Percentiles rank a stretch among this genome's conserved stretches.
These are phyloP conservation scores for Cygnus atratus DNA, from an alignment of 2,113 vertebrate species.

Conservation along the genomic window DNA sequence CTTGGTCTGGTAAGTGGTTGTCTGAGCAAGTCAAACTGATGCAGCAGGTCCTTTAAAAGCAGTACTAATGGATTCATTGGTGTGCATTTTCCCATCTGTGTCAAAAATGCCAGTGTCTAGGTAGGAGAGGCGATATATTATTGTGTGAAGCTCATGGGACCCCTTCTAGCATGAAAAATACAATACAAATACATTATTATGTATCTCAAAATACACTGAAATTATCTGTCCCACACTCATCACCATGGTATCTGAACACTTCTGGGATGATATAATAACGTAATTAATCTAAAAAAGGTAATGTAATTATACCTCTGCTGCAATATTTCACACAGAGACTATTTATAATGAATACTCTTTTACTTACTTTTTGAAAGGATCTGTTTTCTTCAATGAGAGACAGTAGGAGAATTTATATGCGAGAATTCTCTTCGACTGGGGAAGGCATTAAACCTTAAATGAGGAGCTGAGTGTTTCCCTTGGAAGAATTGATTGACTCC, in stretches of 20 bases:
- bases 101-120: not conserved
- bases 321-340: conserved; percentile 14
- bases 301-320: conserved; percentile 42
- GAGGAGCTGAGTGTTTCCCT: not conserved
- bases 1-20: not conserved
- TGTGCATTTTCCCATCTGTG: not conserved
- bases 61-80: not conserved
- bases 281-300: conserved; percentile 40
- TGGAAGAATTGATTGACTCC: not conserved
- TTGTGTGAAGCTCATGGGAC: not conserved
- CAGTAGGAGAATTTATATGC: conserved; percentile 2
- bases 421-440: not conserved
- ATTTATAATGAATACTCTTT: not conserved
- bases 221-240: conserved; percentile 11
- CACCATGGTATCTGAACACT: conserved; percentile 27
- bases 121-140: not conserved
- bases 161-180: not conserved
- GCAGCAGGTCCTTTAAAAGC: not conserved
- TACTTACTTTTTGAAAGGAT: conserved; percentile 28
- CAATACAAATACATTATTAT: conserved; percentile 34
- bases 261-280: conserved; percentile 34
- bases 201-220: not conserved
- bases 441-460: not conserved
- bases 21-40: not conserved
- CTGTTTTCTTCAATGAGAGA: conserved; percentile 23